Evolutionary conservation across 2,888 invertebrate genomes (phyloP).

Genomic region (Brachyptera risi): DNA sequence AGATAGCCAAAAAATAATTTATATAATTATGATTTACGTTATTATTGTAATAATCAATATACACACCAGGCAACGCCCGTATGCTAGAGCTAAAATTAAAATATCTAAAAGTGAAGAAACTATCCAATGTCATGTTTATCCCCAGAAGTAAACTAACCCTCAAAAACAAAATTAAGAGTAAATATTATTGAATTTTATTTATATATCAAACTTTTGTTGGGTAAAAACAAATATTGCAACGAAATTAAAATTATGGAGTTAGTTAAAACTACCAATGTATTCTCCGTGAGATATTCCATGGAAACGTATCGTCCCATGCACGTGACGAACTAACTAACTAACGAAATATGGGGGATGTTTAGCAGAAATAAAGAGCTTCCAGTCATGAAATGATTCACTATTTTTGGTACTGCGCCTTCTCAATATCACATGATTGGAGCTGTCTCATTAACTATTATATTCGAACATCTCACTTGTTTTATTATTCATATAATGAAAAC

Average conservation of each 20-base stretch:
- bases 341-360: no score
- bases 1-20: not conserved
- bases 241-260: constrained; percentile 1
- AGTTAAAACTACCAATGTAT: no score
- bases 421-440: constrained; percentile 29
- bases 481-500: not conserved
- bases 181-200: no score
- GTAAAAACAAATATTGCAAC: constrained; percentile 5
- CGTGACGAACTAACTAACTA: no score
- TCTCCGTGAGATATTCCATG: no score
- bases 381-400: constrained; percentile 30
- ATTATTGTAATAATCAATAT: not conserved
- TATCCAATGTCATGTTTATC: not conserved
- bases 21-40: no score
- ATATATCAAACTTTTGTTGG: not conserved
- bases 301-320: no score
- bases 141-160: not conserved
- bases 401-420: constrained; percentile 32
- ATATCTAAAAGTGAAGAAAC: not conserved
- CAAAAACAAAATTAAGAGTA: constrained; percentile 1
- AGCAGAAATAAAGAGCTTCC: constrained; percentile 30
- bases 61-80: not conserved
- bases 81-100: not conserved
- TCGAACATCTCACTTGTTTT: constrained; percentile 8
- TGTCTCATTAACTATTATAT: not conserved